Conservation (phyloP, 1,140 invertebrate genomes). For the Ptiloglossa arizonensis region DNA sequence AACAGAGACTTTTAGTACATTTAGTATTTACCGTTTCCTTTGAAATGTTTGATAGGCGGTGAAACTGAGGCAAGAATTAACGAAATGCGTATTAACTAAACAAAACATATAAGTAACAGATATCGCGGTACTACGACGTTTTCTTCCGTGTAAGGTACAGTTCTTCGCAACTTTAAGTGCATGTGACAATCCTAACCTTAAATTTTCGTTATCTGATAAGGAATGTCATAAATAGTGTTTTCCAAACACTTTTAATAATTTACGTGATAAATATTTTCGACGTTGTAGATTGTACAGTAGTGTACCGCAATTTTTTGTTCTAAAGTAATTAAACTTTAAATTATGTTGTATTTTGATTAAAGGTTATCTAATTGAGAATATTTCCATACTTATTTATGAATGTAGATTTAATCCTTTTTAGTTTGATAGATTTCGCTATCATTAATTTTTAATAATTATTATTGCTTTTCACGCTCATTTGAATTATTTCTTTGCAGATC, state of each 20-base stretch:
- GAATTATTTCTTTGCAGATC: slow-evolving; percentile 18
- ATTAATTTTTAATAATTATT: not conserved
- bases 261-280: not conserved
- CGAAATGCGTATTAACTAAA: not conserved
- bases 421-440: not conserved
- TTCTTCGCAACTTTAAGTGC: not conserved
- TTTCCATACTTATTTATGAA: not conserved
- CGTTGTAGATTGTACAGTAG: not conserved
- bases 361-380: slow-evolving; percentile 2
- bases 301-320: not conserved
- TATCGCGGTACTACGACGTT: not conserved
- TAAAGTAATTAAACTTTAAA: not conserved
- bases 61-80: not conserved
- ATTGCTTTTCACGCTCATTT: not conserved
- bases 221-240: slow-evolving; percentile 19
- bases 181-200: slow-evolving; percentile 39
- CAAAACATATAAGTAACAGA: not conserved
- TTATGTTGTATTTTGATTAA: not conserved
- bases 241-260: not conserved
- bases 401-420: not conserved
- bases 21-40: slow-evolving; percentile 48
- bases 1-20: slow-evolving; percentile 5
- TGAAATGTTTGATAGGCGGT: slow-evolving; percentile 7
- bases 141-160: slow-evolving; percentile 16
- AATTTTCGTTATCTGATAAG: not conserved